Base-by-base conservation (phyloP, 2,797 vertebrate genomes). In the Leptodactylus fallax region DNA sequence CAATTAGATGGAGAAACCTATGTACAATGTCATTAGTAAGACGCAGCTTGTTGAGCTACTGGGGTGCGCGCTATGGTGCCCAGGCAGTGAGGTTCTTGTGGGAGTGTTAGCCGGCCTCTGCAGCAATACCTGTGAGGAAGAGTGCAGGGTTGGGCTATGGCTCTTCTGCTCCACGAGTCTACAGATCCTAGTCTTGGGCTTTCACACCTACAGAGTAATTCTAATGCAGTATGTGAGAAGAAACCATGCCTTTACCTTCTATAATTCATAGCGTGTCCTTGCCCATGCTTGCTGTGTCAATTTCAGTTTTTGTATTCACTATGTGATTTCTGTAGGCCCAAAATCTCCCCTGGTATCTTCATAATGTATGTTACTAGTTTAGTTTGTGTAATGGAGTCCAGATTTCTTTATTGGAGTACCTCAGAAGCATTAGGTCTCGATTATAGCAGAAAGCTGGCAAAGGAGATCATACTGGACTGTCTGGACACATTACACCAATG, bases 81-180 rank as follows among this genome's bases (percentile, higher is more conserved):
- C 27, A 69, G 12, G n/a, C n/a, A 25, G 47, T 17, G 13, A 58
- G 23, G 27, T 45, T 14, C 36, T 79, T 82, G 71, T 47, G 69
- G 58, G 51, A 76, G 80, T 80, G 88, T 83, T 83, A 79, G 80
- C 63, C 51, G 55, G 23, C 85, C 98, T 97, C 98, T 99, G 98
- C 97, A 97, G 97, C 98, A 98, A 97, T 98, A 97, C 98, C 97
- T 96, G 91, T 95, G 96, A 96, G 96, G 96, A 96, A 96, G 95
- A 93, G 91, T 96, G 95, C 95, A 96, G 94, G 95, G 95, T 96
- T 94, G 91, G 93, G 96, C 96, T 95, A 96, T 83, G 85, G 83
- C 85, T 82, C 69, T 85, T 87, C 91, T 94, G 92, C 90, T 94
- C 92, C 91, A 93, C 92, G 95, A 96, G 95, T 96, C 95, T 95